Conservation (phyloP, 2,888 invertebrate species). For the Thera britannica region DNA sequence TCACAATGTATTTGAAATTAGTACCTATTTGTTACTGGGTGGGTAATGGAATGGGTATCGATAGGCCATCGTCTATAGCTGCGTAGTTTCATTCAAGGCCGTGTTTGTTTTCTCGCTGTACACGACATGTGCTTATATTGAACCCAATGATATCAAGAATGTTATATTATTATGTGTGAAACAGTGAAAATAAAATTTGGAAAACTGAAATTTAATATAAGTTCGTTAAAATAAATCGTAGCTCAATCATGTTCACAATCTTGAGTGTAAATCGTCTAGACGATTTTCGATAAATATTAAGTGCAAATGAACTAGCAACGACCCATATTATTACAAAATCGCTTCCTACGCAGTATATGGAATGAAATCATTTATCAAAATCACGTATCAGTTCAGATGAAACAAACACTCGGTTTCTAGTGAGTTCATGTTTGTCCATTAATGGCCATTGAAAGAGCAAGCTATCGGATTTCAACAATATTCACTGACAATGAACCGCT, state of each 20-base stretch:
- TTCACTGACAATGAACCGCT: conserved; percentile 17
- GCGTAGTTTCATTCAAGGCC: conserved; percentile 51
- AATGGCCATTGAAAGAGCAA: conserved; percentile 7
- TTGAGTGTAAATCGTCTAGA: too few species aligned
- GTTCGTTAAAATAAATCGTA: too few species aligned
- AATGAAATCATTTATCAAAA: conserved; percentile 7
- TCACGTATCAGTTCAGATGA: conserved; percentile 14
- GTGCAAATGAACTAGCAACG: background rate
- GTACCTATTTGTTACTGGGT: conserved; percentile 42
- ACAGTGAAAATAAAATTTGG: too few species aligned
- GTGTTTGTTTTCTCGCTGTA: conserved; percentile 32
- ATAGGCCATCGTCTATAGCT: conserved; percentile 33
- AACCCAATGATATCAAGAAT: background rate
- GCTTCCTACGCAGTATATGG: background rate
- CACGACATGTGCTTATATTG: conserved; percentile 10
- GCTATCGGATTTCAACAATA: conserved; percentile 33
- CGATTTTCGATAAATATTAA: too few species aligned
- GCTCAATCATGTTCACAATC: too few species aligned
- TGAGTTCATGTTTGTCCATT: conserved; percentile 20
- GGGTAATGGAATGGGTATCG: conserved; percentile 23
- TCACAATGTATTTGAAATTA: conserved; percentile 45
- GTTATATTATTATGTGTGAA: too few species aligned
- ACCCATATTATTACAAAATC: background rate
- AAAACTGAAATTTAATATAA: too few species aligned
- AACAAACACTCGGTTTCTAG: conserved; percentile 26